Percentiles rank a stretch among this genome's conserved stretches.
Conservation (phyloP, 2,113 vertebrate species). For the Nothocercus nigrocapillus region DNA sequence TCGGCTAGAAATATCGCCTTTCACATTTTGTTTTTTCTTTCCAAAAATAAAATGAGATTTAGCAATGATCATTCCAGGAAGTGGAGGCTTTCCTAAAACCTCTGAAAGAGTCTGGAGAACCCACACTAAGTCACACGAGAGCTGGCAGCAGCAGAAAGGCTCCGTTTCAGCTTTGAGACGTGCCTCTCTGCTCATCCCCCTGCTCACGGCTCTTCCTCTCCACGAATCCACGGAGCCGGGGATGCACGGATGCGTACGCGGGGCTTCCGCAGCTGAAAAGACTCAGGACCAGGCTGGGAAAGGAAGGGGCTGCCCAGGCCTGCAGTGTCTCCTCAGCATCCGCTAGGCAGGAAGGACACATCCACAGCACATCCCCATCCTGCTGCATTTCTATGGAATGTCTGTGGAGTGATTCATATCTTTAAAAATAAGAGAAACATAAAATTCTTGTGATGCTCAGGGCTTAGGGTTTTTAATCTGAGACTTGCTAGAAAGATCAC, state of each 20-base stretch:
- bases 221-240: no score
- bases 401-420: fast-evolving
- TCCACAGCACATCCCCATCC: no score
- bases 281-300: background rate
- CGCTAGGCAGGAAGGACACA: background rate
- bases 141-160: no score
- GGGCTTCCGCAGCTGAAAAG: background rate
- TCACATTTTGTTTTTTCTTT: background rate
- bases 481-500: background rate
- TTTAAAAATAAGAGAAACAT: background rate
- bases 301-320: fast-evolving
- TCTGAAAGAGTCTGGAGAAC: background rate
- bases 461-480: background rate
- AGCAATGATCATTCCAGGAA: background rate
- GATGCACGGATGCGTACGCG: background rate
- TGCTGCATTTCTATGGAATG: background rate
- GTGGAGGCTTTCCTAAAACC: background rate
- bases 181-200: background rate
- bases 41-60: background rate
- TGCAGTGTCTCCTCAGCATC: fast-evolving
- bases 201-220: no score
- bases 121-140: background rate
- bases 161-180: no score
- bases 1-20: no score
- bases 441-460: background rate